Conservation (phyloP, 92 coral and sea anemone species). For the Epizoanthus ramosus region DNA sequence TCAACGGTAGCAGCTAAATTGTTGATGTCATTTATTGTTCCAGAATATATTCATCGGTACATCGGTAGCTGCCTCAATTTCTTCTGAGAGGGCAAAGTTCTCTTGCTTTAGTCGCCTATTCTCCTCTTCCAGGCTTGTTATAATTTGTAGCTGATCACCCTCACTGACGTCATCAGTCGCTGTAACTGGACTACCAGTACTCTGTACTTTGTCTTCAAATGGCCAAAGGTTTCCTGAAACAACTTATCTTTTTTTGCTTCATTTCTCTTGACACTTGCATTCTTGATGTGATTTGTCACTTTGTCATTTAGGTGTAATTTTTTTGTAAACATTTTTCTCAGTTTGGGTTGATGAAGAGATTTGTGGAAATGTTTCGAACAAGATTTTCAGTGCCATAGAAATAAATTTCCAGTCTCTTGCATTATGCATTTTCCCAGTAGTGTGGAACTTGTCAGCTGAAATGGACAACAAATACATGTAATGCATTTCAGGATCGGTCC, state of each 20-base stretch:
- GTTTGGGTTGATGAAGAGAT: too few relatives aligned
- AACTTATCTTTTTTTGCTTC: too few relatives aligned
- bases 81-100: not conserved
- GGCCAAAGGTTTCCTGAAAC: too few relatives aligned
- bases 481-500: not conserved
- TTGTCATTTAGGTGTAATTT: too few relatives aligned
- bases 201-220: too few relatives aligned
- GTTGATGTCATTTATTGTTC: not conserved
- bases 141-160: too few relatives aligned
- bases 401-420: not conserved
- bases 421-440: not conserved
- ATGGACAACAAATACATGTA: not conserved
- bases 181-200: too few relatives aligned
- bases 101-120: not conserved
- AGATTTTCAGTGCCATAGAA: not conserved
- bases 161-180: too few relatives aligned
- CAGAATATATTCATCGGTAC: not conserved
- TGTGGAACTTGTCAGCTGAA: not conserved
- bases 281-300: too few relatives aligned
- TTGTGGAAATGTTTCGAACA: too few relatives aligned
- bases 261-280: too few relatives aligned
- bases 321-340: too few relatives aligned
- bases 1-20: not conserved
- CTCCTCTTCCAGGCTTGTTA: conserved; percentile 2
- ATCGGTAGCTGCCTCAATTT: not conserved